These are phyloP conservation scores for Todus mexicanus DNA, from an alignment of 2,797 vertebrate species.

Conservation along the genomic window DNA sequence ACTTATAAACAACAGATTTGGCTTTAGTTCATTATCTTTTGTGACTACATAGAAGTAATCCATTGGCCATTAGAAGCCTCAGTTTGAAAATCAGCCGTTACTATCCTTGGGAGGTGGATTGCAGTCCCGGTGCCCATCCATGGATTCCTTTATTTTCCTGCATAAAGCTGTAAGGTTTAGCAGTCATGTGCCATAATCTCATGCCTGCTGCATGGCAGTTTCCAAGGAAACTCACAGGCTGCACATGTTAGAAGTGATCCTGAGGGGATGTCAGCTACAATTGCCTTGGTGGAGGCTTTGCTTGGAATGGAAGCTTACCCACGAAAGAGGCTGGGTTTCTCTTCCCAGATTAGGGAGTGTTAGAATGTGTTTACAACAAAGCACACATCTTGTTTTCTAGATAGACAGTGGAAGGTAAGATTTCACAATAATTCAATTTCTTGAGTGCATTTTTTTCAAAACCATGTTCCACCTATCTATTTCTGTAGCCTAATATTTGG, in stretches of 20 bases:
- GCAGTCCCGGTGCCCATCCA: not conserved
- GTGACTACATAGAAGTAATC: not conserved
- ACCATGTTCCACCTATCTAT: not conserved
- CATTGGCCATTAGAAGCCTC: not conserved
- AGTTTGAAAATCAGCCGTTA: not conserved
- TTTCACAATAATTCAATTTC: not conserved
- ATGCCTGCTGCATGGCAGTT: slow-evolving; percentile 61
- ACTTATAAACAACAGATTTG: not conserved
- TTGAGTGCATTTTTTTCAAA: not conserved
- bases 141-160: slow-evolving; percentile 32
- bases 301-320: slow-evolving; percentile 5
- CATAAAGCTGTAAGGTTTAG: not conserved
- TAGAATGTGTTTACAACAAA: not conserved
- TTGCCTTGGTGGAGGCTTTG: slow-evolving; percentile 11
- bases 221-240: slow-evolving; percentile 60
- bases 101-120: not conserved
- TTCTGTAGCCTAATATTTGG: not conserved
- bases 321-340: not conserved
- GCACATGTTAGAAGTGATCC: slow-evolving; percentile 48
- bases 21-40: not conserved
- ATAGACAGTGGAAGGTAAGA: not conserved
- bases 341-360: not conserved
- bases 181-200: slow-evolving; percentile 54
- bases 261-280: slow-evolving; percentile 31
- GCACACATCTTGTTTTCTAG: not conserved